phyloP scores from a whole-genome alignment of 2,113 vertebrate genomes.

The Alethe castanea region DNA sequence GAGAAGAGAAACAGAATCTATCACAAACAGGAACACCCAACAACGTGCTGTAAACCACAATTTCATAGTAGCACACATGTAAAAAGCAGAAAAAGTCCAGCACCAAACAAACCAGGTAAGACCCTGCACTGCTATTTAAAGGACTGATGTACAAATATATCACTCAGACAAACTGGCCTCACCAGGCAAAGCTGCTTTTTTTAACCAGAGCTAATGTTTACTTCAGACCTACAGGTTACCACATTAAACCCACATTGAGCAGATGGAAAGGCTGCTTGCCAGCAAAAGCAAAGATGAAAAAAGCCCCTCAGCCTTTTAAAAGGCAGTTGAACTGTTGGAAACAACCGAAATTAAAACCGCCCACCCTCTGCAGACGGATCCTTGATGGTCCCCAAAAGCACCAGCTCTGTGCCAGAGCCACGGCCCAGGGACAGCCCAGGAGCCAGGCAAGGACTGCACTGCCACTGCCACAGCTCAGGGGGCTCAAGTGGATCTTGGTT shows the following conservation, averaged over 20 bases:
- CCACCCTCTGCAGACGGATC: background rate
- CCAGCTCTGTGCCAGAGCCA: background rate
- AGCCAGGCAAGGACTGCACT: background rate
- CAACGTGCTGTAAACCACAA: background rate
- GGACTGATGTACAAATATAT: background rate
- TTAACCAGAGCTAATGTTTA: background rate
- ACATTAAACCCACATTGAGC: slow-evolving; percentile 9
- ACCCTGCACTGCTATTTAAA: background rate
- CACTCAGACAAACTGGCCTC: background rate
- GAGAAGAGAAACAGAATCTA: background rate
- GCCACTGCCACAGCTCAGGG: background rate
- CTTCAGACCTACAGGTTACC: slow-evolving; percentile 35
- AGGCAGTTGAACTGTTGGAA: slow-evolving; percentile 10
- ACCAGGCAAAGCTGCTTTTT: background rate
- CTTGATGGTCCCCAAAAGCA: background rate
- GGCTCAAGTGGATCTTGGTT: background rate
- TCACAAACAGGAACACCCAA: background rate
- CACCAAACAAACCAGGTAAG: background rate
- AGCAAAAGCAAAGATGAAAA: slow-evolving; percentile 3
- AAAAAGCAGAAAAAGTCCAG: background rate
- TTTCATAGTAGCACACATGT: background rate
- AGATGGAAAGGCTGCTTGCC: slow-evolving; percentile 39
- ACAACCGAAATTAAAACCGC: background rate
- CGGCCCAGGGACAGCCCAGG: background rate
- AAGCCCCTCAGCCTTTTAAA: background rate